phyloP scores from a whole-genome alignment of 2,888 invertebrate species.

The Oxytorus armatus region DNA sequence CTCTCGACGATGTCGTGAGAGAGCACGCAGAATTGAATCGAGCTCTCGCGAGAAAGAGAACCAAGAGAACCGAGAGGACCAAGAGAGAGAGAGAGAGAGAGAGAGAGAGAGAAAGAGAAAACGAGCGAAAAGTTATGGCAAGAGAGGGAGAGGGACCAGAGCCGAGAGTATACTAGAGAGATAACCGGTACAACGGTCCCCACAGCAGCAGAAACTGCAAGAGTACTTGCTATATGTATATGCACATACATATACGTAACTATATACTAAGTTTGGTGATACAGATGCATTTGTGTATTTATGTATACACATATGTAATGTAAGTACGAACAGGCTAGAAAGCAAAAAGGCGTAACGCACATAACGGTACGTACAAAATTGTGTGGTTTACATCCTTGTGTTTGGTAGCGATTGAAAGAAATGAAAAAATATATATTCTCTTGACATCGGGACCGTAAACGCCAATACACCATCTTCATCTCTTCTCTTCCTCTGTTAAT shows the following conservation, averaged over 20 bases:
- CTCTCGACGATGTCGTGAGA: slow-evolving; percentile 64
- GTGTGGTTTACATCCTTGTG: not conserved
- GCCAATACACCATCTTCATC: slow-evolving; percentile 57
- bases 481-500: slow-evolving; percentile 28
- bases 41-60: slow-evolving; percentile 38
- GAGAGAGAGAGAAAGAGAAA: slow-evolving; percentile 25
- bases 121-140: slow-evolving; percentile 67
- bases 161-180: slow-evolving; percentile 66
- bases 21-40: slow-evolving; percentile 65
- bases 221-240: slow-evolving; percentile 7
- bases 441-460: slow-evolving; percentile 54
- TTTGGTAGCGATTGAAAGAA: slow-evolving; percentile 9
- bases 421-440: slow-evolving; percentile 14
- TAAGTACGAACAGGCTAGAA: not conserved
- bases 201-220: slow-evolving; percentile 43
- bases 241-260: not conserved
- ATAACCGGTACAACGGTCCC: slow-evolving; percentile 78
- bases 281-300: slow-evolving; percentile 30
- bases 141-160: slow-evolving; percentile 40
- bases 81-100: not conserved
- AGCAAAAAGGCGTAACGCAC: not conserved
- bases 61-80: slow-evolving; percentile 4
- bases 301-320: not conserved
- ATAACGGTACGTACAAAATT: not conserved
- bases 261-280: not conserved